A percentile compares a stretch with the other conserved stretches of the same genome.
These are phyloP conservation scores for Pseudachorutes palmiensis DNA, from an alignment of 1,140 invertebrate genomes.

Conservation along the genomic window DNA sequence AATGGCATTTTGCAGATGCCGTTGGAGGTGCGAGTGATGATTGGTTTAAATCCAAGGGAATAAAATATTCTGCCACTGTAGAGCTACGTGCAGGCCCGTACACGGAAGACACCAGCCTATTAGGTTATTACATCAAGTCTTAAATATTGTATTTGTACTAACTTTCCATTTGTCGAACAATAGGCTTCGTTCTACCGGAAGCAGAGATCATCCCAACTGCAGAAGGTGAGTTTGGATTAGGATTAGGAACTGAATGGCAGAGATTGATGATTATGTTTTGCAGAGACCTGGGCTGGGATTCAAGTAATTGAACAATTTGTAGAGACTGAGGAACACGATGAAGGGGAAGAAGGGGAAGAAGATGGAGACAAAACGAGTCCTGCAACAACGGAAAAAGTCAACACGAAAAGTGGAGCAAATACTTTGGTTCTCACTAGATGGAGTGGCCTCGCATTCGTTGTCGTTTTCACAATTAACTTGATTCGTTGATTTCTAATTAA, in stretches of 20 bases:
- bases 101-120: neutral
- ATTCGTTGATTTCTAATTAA: no score
- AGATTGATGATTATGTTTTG: neutral
- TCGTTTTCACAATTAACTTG: no score
- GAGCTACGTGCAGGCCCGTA: neutral
- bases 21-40: constrained; percentile 24
- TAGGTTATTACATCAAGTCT: neutral
- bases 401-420: no score
- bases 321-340: no score
- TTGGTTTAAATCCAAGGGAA: constrained; percentile 10
- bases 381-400: no score
- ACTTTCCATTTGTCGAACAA: neutral
- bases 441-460: no score
- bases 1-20: neutral
- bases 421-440: no score
- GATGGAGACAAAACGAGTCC: no score
- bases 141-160: neutral
- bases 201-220: constrained; percentile 6
- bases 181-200: constrained; percentile 1
- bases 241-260: neutral
- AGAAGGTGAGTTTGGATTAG: neutral
- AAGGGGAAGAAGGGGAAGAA: no score
- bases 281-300: neutral
- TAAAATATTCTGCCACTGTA: constrained; percentile 15
- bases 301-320: no score